phyloP scores from a whole-genome alignment of 2,888 invertebrate species.

The Campopleginae sp. region DNA sequence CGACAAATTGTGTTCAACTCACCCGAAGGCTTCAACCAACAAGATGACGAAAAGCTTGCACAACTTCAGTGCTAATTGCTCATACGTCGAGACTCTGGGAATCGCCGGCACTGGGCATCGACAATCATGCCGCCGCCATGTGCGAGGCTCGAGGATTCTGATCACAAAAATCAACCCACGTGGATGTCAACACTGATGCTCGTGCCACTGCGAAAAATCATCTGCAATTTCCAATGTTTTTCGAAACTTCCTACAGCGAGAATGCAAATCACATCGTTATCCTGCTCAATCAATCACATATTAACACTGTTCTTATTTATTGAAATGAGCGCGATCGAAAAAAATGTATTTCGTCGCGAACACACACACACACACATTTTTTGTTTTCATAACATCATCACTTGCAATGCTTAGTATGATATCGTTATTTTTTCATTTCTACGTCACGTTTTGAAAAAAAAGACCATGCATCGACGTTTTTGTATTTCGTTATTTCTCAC shows the following conservation, averaged over 20 bases:
- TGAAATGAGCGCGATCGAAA: background rate
- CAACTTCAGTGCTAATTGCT: background rate
- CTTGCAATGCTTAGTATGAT: background rate
- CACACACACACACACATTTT: background rate
- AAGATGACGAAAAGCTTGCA: background rate
- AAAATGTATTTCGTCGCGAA: background rate
- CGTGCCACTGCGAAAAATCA: background rate
- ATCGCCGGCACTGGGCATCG: background rate
- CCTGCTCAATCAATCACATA: background rate
- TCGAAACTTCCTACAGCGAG: background rate
- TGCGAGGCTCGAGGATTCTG: background rate
- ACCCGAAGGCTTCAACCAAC: background rate
- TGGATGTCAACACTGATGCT: conserved; percentile 9
- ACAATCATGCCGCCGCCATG: background rate
- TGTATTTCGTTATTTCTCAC: background rate
- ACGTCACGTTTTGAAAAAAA: conserved; percentile 69
- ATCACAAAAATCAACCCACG: conserved; percentile 5
- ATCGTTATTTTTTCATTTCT: background rate
- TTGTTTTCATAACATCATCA: background rate
- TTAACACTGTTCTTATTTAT: conserved; percentile 9
- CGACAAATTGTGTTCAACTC: background rate
- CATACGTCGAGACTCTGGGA: background rate
- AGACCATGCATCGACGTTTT: conserved; percentile 43
- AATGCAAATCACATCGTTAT: background rate
- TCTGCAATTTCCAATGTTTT: background rate